These are phyloP conservation scores for Isaurus tuberculatus DNA, from an alignment of 92 coral and sea anemone genomes.

Conservation along the genomic window DNA sequence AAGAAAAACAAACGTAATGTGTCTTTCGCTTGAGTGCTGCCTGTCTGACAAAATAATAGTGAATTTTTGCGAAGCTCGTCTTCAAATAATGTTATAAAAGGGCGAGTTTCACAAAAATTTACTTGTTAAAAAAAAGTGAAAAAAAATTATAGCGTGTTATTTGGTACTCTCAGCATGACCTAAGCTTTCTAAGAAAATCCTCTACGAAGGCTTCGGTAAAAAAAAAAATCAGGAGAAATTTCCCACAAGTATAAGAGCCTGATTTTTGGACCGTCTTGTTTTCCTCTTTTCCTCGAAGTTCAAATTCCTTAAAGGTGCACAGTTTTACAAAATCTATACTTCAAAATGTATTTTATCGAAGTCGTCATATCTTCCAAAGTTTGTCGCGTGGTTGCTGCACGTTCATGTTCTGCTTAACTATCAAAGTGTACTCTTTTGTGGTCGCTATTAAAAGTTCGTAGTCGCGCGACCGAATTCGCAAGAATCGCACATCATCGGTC, in stretches of 20 bases:
- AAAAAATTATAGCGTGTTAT: not conserved
- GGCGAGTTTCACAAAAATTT: slow-evolving; percentile 11
- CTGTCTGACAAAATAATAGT: not conserved
- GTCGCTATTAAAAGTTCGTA: slow-evolving; percentile 83
- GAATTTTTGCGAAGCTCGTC: slow-evolving; percentile 5
- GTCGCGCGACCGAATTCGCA: slow-evolving; percentile 72
- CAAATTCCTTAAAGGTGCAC: not conserved
- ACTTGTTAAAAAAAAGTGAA: not conserved
- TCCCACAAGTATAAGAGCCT: not conserved
- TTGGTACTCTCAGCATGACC: not conserved
- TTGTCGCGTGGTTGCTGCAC: not conserved
- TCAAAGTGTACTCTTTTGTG: slow-evolving; percentile 63
- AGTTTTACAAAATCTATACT: not conserved
- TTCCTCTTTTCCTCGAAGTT: not conserved
- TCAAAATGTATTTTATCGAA: not conserved
- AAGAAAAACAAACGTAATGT: not conserved
- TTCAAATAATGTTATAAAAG: not conserved
- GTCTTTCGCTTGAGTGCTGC: not conserved
- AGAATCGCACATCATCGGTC: slow-evolving; percentile 75
- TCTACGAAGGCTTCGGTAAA: not conserved
- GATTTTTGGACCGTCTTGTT: not conserved
- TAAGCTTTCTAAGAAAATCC: not conserved
- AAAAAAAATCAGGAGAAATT: not conserved
- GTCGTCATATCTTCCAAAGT: not conserved
- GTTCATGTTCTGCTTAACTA: slow-evolving; percentile 70